Conservation (phyloP, 2,888 invertebrate species). For the Nemurella pictetii region DNA sequence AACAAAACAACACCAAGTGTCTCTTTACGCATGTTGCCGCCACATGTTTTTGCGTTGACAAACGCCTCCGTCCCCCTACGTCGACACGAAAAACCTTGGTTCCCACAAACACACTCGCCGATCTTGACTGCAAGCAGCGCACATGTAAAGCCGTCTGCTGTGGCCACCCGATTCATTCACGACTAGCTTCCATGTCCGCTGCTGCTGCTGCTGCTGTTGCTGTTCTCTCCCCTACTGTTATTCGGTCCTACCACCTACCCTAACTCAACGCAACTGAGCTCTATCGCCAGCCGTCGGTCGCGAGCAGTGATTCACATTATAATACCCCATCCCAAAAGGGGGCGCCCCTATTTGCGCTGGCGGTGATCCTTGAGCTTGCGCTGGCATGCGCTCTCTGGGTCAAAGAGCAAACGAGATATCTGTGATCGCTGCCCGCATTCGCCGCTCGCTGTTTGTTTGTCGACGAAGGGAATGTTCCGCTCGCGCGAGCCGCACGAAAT, state of each 20-base stretch:
- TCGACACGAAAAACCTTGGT: not conserved
- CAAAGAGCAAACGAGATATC: not conserved
- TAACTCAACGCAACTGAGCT: not conserved
- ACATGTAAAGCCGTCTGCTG: not conserved
- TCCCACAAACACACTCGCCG: not conserved
- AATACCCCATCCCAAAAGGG: not conserved
- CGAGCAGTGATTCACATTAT: not conserved
- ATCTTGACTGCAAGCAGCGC: not conserved
- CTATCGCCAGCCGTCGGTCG: not conserved
- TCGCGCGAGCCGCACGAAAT: no score
- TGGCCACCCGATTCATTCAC: no score
- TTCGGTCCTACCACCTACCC: not conserved
- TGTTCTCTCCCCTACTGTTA: no score
- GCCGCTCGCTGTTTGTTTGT: no score
- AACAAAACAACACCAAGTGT: not conserved
- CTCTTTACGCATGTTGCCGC: not conserved
- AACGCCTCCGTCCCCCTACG: not conserved
- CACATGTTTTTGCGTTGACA: not conserved
- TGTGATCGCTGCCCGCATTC: not conserved
- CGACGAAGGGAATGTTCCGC: no score
- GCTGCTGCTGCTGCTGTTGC: no score
- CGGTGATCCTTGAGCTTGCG: not conserved
- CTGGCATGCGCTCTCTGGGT: not conserved
- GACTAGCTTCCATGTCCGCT: no score
- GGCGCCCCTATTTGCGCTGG: not conserved